Conservation (phyloP, 2,113 vertebrate genomes). For the Ifrita kowaldi region DNA sequence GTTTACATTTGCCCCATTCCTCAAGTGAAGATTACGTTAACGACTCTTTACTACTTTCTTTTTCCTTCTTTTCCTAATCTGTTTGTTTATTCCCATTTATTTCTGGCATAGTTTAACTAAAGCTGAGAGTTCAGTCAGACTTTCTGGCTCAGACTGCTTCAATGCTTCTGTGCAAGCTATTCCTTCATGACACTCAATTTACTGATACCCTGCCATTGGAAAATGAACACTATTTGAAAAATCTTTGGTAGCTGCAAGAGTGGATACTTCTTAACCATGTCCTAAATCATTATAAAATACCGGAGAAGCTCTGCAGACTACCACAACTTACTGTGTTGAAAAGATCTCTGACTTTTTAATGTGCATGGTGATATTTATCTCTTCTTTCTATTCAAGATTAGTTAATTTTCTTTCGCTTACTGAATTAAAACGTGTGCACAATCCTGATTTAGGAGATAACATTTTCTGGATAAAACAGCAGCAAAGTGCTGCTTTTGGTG, state of each 20-base stretch:
- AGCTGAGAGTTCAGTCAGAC: constrained; percentile 32
- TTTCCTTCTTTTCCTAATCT: constrained; percentile 37
- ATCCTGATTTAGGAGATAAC: neutral
- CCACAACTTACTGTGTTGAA: neutral
- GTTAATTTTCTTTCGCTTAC: neutral
- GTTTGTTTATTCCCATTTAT: constrained; percentile 59
- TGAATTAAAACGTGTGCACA: neutral
- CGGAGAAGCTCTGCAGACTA: neutral
- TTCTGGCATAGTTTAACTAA: constrained; percentile 36
- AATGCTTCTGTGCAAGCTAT: neutral
- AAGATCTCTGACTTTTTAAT: neutral
- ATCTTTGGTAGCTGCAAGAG: neutral
- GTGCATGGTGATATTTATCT: neutral
- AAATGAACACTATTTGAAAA: neutral
- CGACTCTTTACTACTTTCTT: neutral
- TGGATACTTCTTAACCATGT: neutral
- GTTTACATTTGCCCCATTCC: constrained; percentile 49
- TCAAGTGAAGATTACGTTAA: constrained; percentile 3
- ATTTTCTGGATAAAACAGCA: neutral
- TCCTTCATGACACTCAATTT: neutral
- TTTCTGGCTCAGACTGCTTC: neutral
- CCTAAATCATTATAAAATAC: neutral
- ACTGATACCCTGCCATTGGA: neutral
- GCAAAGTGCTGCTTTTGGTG: neutral
- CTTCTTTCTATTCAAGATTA: neutral